These are phyloP conservation scores for Nesospiza acunhae DNA, from an alignment of 2,113 vertebrate species.

Conservation along the genomic window DNA sequence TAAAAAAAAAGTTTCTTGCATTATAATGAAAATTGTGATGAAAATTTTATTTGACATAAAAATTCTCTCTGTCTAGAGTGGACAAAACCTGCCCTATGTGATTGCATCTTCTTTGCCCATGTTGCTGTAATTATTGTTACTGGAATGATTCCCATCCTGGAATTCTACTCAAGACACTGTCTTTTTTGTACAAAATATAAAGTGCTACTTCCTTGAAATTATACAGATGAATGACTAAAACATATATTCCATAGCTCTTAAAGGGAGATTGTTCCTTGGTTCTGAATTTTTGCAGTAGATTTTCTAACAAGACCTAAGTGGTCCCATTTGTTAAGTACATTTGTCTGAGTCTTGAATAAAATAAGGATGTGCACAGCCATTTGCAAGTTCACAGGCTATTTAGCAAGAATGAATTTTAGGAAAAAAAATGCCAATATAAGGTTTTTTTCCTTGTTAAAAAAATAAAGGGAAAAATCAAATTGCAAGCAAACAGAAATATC, in stretches of 20 bases:
- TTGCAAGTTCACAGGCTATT: conserved; percentile 10
- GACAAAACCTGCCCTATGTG: not conserved
- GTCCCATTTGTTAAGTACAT: conserved; percentile 39
- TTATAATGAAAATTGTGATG: not conserved
- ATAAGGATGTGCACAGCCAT: not conserved
- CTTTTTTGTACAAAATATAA: conserved; percentile 14
- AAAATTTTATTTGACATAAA: not conserved
- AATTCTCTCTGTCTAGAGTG: not conserved
- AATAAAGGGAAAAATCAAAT: not conserved
- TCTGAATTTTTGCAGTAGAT: not conserved
- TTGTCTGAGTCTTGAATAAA: conserved; percentile 19
- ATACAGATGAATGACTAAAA: conserved; percentile 9
- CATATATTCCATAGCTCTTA: not conserved
- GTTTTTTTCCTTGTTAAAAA: not conserved
- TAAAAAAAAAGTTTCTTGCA: not conserved
- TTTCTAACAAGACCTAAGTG: not conserved
- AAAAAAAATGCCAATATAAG: not conserved
- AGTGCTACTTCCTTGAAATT: conserved; percentile 29
- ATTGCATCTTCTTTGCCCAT: not conserved
- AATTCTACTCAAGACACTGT: not conserved
- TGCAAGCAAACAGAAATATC: not conserved
- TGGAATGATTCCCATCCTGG: not conserved
- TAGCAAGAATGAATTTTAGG: not conserved
- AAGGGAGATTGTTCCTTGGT: not conserved
- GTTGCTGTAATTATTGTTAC: not conserved